phyloP scores from a whole-genome alignment of 1,140 invertebrate genomes.

The Papilio machaon region DNA sequence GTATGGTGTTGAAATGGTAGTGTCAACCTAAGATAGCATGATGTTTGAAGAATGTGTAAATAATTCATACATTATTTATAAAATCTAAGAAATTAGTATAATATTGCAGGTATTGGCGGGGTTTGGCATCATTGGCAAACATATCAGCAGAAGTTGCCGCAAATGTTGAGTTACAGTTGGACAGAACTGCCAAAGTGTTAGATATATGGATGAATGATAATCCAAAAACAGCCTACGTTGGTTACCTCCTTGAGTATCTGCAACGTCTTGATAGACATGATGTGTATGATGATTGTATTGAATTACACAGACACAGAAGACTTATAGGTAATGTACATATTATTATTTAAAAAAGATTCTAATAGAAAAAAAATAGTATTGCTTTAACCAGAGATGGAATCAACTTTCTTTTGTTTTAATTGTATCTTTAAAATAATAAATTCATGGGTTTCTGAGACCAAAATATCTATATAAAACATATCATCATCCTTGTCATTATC shows the following conservation, averaged over 20 bases:
- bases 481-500: too few relatives aligned
- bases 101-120: slow-evolving; percentile 85
- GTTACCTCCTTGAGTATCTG: slow-evolving; percentile 80
- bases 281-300: slow-evolving; percentile 83
- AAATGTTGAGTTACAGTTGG: slow-evolving; percentile 70
- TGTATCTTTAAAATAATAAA: too few relatives aligned
- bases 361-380: too few relatives aligned
- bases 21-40: too few relatives aligned
- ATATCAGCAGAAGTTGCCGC: slow-evolving; percentile 78
- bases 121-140: slow-evolving; percentile 83
- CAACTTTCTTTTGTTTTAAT: too few relatives aligned
- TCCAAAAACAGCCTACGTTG: slow-evolving; percentile 74
- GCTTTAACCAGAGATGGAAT: too few relatives aligned
- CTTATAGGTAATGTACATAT: slow-evolving; percentile 51
- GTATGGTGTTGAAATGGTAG: too few relatives aligned
- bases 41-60: too few relatives aligned
- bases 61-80: background rate
- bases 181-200: slow-evolving; percentile 82
- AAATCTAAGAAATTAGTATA: background rate
- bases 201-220: slow-evolving; percentile 76
- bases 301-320: slow-evolving; percentile 76
- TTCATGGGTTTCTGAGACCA: too few relatives aligned
- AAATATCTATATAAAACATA: too few relatives aligned
- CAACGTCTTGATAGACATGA: slow-evolving; percentile 85
- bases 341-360: background rate